phyloP scores from a whole-genome alignment of 2,888 invertebrate species.

The Drosophila nigricruria region DNA sequence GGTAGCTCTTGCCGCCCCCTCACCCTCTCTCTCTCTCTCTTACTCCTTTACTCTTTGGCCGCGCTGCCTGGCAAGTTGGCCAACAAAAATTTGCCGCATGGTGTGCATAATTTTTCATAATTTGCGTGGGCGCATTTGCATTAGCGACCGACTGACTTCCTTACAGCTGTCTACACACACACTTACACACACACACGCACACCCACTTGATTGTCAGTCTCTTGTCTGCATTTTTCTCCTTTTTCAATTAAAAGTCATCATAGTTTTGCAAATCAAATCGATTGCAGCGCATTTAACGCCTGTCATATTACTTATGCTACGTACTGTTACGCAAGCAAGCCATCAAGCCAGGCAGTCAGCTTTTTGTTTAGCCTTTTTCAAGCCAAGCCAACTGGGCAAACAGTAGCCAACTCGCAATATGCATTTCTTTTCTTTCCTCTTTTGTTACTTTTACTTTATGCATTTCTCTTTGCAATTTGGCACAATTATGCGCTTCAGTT shows the following conservation, averaged over 20 bases:
- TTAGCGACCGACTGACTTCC: slow-evolving; percentile 77
- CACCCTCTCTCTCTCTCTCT: background rate
- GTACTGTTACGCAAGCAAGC: slow-evolving; percentile 63
- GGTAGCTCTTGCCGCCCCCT: background rate
- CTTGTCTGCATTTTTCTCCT: slow-evolving; percentile 5
- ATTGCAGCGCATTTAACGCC: slow-evolving; percentile 76
- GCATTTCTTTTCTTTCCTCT: slow-evolving; percentile 12
- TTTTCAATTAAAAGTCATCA: slow-evolving; percentile 79
- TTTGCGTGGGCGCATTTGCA: slow-evolving; percentile 71
- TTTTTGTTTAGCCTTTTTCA: slow-evolving; percentile 28
- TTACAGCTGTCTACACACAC: slow-evolving; percentile 63
- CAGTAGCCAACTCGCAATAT: slow-evolving; percentile 25
- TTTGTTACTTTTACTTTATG: slow-evolving; percentile 59
- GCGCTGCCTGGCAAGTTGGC: slow-evolving; percentile 51
- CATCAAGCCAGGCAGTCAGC: background rate
- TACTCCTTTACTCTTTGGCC: slow-evolving; percentile 19
- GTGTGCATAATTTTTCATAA: slow-evolving; percentile 80
- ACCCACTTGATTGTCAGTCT: slow-evolving; percentile 56
- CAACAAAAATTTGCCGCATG: slow-evolving; percentile 54
- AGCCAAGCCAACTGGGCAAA: slow-evolving; percentile 30
- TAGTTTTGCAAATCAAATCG: slow-evolving; percentile 76
- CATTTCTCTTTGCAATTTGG: slow-evolving; percentile 43
- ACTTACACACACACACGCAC: slow-evolving; percentile 33
- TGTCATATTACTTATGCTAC: slow-evolving; percentile 75
- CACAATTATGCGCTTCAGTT: slow-evolving; percentile 49